phyloP scores from a whole-genome alignment of 2,888 invertebrate species.

The Lithosia quadra region DNA sequence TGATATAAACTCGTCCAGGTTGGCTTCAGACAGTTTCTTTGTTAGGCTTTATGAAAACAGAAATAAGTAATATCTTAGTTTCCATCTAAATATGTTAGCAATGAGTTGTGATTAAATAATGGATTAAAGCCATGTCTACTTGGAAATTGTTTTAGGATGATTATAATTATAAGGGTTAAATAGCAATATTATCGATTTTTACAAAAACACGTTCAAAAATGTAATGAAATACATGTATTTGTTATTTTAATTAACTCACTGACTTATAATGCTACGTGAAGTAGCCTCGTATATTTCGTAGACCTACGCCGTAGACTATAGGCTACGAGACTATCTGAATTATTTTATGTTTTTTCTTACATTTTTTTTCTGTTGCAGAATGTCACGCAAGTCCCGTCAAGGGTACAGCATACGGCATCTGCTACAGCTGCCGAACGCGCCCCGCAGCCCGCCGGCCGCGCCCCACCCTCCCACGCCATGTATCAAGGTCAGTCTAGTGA shows the following conservation, averaged over 20 bases:
- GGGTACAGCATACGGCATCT: slow-evolving; percentile 84
- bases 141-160: too few relatives aligned
- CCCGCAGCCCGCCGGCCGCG: slow-evolving; percentile 71
- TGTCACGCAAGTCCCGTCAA: slow-evolving; percentile 83
- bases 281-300: background rate
- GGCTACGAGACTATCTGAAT: background rate
- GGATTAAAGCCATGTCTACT: too few relatives aligned
- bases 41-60: background rate
- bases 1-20: background rate
- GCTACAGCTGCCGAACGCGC: slow-evolving; percentile 79
- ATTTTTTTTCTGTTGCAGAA: slow-evolving; percentile 61
- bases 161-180: too few relatives aligned
- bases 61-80: too few relatives aligned
- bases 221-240: too few relatives aligned
- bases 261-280: background rate
- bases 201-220: too few relatives aligned
- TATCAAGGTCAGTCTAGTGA: slow-evolving; percentile 72
- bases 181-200: too few relatives aligned
- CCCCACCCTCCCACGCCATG: slow-evolving; percentile 72
- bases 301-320: slow-evolving; percentile 7
- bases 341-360: background rate
- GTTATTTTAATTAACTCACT: too few relatives aligned
- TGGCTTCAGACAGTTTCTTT: background rate
- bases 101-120: too few relatives aligned
- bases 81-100: too few relatives aligned